A percentile compares a stretch with the other conserved stretches of the same genome.
phyloP scores from a whole-genome alignment of 2,113 vertebrate genomes.

The Copsychus sechellarum region DNA sequence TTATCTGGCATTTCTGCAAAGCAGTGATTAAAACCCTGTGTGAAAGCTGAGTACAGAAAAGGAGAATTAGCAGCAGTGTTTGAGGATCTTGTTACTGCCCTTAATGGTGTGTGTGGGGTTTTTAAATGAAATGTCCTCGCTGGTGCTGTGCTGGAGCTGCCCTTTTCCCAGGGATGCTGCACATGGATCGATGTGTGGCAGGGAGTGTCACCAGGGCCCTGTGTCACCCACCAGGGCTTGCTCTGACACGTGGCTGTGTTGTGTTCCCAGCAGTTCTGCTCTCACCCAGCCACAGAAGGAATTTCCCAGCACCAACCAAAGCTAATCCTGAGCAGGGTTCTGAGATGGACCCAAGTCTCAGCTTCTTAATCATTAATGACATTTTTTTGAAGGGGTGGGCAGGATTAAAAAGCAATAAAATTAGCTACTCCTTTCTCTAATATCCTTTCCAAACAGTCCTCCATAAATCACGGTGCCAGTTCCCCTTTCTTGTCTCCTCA shows the following conservation, averaged over 20 bases:
- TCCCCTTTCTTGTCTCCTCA: background rate
- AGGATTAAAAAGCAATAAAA: background rate
- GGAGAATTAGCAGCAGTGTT: background rate
- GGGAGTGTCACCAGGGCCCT: background rate
- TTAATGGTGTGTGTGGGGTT: accelerated
- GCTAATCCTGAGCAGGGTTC: background rate
- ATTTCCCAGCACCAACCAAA: background rate
- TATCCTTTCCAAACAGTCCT: background rate
- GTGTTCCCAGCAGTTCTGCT: background rate
- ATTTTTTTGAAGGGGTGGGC: background rate
- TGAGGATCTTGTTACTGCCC: background rate
- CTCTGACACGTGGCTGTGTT: background rate
- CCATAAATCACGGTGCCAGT: background rate
- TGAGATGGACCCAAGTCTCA: background rate
- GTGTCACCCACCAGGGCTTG: background rate
- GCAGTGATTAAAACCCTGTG: background rate
- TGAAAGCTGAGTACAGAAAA: background rate
- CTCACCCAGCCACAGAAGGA: background rate
- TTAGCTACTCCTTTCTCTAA: background rate
- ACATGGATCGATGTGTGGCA: background rate
- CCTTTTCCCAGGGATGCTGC: background rate
- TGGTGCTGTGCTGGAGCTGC: background rate
- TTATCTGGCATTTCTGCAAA: background rate
- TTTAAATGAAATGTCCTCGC: background rate
- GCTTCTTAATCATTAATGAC: background rate